Conservation (phyloP, 1,140 invertebrate species). For the Marisa cornuarietis region DNA sequence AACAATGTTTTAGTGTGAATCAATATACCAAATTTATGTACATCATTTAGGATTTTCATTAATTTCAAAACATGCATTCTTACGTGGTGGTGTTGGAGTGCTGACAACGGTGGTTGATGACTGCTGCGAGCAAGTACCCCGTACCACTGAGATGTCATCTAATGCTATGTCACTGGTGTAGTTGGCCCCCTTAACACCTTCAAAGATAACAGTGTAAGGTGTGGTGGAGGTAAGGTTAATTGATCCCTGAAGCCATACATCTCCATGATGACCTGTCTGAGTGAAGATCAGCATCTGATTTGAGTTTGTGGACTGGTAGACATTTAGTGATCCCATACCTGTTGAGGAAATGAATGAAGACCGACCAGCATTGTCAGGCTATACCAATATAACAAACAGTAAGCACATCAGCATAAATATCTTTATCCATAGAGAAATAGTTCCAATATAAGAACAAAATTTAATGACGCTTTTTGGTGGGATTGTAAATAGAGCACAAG, state of each 20-base stretch:
- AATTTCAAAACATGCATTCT: background rate
- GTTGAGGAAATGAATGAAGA: background rate
- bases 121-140: conserved; percentile 16
- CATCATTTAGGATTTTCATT: too few species aligned
- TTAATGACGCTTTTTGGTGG: background rate
- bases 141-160: conserved; percentile 27
- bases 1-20: too few species aligned
- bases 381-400: background rate
- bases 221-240: conserved; percentile 25
- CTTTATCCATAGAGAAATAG: too few species aligned
- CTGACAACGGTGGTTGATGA: background rate
- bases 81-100: conserved; percentile 6
- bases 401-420: too few species aligned
- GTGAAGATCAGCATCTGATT: conserved; percentile 11
- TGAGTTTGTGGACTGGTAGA: conserved; percentile 43
- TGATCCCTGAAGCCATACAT: conserved; percentile 38
- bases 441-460: background rate
- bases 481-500: background rate
- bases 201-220: conserved; percentile 29
- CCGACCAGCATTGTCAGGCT: background rate
- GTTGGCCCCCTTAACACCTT: conserved; percentile 30
- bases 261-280: conserved; percentile 34
- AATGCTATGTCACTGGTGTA: conserved; percentile 38
- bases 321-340: conserved; percentile 48
- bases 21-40: too few species aligned